These are phyloP conservation scores for Podabrus alpinus DNA, from an alignment of 2,888 invertebrate species.

Conservation along the genomic window DNA sequence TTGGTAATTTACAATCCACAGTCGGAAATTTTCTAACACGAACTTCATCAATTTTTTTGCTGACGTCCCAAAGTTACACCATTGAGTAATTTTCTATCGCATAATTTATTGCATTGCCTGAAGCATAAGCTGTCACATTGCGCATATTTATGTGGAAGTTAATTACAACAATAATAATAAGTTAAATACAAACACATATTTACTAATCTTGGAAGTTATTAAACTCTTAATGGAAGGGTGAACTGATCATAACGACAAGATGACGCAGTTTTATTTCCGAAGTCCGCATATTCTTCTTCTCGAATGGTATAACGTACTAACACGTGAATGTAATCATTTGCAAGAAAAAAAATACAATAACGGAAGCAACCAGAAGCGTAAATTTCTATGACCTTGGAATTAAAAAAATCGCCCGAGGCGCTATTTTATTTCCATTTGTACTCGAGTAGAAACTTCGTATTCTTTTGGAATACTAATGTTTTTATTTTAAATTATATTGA, in stretches of 20 bases:
- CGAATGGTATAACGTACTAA: too few relatives aligned
- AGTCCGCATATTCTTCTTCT: background rate
- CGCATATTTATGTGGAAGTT: background rate
- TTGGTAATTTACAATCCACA: background rate
- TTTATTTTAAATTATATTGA: background rate
- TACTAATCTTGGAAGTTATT: background rate
- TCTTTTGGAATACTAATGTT: background rate
- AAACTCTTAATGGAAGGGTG: background rate
- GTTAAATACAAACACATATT: background rate
- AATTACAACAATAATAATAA: background rate
- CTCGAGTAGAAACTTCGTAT: background rate
- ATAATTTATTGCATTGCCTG: background rate
- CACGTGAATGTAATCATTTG: background rate
- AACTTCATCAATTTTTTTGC: background rate
- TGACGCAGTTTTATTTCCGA: background rate
- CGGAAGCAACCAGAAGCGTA: background rate
- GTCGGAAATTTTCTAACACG: background rate
- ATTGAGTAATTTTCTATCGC: background rate
- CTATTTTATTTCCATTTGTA: background rate
- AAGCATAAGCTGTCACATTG: background rate
- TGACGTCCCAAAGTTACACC: background rate
- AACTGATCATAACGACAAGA: background rate
- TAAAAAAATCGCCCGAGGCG: background rate
- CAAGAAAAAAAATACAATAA: background rate
- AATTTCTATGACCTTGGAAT: background rate